Base-by-base conservation (phyloP, 2,113 vertebrate genomes). In the Pogonocichla stellata region DNA sequence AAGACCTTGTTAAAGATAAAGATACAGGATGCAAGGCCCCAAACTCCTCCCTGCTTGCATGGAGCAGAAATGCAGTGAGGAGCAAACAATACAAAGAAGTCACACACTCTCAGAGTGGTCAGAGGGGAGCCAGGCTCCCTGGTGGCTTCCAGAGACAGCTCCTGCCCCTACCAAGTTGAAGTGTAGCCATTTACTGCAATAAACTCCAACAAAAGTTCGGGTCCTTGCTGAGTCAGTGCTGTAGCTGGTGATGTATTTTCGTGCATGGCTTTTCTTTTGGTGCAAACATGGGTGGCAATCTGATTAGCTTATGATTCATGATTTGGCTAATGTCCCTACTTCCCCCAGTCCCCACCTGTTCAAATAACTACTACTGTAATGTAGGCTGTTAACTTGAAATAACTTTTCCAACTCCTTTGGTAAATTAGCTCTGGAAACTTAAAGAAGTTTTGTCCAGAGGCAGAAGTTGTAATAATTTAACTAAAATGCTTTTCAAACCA, bases 281-380 rank as follows among this genome's bases (percentile, higher is more conserved):
- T 93, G 86, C 85, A 96, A 94, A 96, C 75, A 95, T 93, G 94
- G 93, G 94, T 94, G 94, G 93, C 85, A 96, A 89, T 94, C 93
- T 96, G 95, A 97, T 97, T 94, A 97, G 67, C 34, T 86, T 86
- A 92, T 97, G 95, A 97, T 91, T 97, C 95, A 97, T 4, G 15
- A 69, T 92, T 96, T 96, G 96, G 94, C 95, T 92, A 82, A 83
- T 96, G 88, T 92, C 73, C 79, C 79, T 88, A 40, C 93, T 97
- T 96, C 93, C 80, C 87, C 90, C 95, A 4, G 88, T 95, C 91
- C 73, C 95, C 94, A 97, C 93, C 94, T 97, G 88, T 96, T 94
- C 94, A 97, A 94, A 97, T 96, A 96, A 93, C 79, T 88, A 67
- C 69, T 79, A 86, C 91, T 87, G 82, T 88, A 90, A 83, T 77